Percentiles rank a stretch among this genome's conserved stretches.
Conservation (phyloP, 2,888 invertebrate genomes). For the Monoplex corrugatus region DNA sequence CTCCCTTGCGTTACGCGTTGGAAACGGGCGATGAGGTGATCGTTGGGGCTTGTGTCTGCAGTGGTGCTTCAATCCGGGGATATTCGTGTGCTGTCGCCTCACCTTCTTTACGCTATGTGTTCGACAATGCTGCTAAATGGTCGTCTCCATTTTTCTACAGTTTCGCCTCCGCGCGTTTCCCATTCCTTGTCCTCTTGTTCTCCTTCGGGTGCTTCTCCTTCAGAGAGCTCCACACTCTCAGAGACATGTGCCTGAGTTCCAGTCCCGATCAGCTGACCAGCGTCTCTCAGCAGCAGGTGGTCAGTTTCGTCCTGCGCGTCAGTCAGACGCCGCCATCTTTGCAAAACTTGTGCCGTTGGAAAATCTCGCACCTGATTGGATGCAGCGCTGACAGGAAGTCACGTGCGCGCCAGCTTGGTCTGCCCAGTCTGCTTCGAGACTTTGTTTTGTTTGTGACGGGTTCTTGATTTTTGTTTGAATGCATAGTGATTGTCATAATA, state of each 20-base stretch:
- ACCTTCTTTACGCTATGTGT: neutral
- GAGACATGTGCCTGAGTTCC: neutral
- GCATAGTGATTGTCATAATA: neutral
- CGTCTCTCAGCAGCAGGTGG: neutral
- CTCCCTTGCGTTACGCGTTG: conserved; percentile 37
- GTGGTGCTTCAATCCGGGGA: conserved; percentile 20
- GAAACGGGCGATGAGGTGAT: neutral
- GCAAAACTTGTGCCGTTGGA: conserved; percentile 35
- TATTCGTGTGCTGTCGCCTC: neutral
- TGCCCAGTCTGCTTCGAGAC: conserved; percentile 5
- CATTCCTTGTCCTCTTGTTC: neutral
- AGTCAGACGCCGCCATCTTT: conserved; percentile 3
- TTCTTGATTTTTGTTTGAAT: neutral
- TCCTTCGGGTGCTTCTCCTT: neutral
- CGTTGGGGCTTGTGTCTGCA: conserved; percentile 25
- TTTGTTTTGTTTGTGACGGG: conserved; percentile 32
- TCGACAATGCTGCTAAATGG: neutral
- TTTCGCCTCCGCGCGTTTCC: neutral
- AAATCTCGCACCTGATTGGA: conserved; percentile 35
- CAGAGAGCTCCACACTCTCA: conserved; percentile 3
- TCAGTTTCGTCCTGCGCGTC: neutral
- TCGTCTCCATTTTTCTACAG: conserved; percentile 8
- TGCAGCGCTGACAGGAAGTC: neutral
- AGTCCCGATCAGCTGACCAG: neutral
- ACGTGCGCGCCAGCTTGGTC: neutral